Conservation (phyloP, 2,888 invertebrate genomes). For the Eupithecia subumbrata region DNA sequence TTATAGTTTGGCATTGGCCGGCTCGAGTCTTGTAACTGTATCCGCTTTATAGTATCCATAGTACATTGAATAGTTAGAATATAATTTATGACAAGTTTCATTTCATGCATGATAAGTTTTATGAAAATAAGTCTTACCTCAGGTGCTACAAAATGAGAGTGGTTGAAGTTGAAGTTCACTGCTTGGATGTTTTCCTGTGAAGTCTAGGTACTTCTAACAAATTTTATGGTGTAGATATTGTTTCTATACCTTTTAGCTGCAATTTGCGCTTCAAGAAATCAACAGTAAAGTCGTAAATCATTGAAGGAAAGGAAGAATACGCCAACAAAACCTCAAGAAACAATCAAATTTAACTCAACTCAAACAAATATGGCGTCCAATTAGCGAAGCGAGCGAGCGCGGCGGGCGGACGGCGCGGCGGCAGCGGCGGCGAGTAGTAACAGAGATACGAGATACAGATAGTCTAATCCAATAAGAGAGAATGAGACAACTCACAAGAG, state of each 20-base stretch:
- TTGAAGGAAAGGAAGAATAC: neutral
- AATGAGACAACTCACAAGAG: neutral
- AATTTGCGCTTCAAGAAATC: neutral
- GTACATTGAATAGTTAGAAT: neutral
- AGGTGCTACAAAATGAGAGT: neutral
- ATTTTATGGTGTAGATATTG: neutral
- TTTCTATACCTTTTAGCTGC: neutral
- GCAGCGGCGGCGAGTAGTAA: neutral
- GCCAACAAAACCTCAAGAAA: too few relatives aligned
- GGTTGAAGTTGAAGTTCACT: neutral
- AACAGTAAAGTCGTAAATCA: neutral
- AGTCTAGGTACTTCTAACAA: neutral
- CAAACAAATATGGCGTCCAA: constrained; percentile 10
- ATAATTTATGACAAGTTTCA: too few relatives aligned
- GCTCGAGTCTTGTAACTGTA: neutral
- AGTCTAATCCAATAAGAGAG: neutral
- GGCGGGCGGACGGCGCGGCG: neutral
- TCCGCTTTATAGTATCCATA: too few relatives aligned
- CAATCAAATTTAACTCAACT: too few relatives aligned
- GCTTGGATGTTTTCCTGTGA: neutral
- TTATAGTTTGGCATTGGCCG: neutral
- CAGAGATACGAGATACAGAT: neutral
- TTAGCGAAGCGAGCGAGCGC: neutral
- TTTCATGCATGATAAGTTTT: neutral
- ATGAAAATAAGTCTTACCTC: neutral